Conservation (phyloP, 2,797 vertebrate species). For the Propithecus deckenii region DNA sequence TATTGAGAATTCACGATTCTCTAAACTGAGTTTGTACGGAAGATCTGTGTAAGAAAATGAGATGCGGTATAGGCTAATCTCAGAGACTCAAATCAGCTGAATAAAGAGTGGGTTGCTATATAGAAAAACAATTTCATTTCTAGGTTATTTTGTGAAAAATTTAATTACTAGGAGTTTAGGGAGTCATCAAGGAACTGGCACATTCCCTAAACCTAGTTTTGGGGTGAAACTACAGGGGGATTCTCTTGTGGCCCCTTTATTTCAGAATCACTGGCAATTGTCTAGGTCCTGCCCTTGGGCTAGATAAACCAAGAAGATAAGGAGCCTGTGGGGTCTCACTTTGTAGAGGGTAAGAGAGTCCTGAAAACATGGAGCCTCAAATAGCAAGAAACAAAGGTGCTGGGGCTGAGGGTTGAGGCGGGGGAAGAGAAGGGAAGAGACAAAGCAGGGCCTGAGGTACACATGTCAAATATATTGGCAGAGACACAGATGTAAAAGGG, state of each 20-base stretch:
- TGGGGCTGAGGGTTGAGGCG: no score
- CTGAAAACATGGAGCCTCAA: not conserved
- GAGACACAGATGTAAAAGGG: not conserved
- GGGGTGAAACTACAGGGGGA: not conserved
- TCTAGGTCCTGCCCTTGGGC: not conserved
- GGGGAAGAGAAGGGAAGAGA: not conserved
- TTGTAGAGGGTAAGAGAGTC: not conserved
- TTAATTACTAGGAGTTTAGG: not conserved
- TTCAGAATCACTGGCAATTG: not conserved
- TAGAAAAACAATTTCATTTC: not conserved
- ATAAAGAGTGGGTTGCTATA: not conserved
- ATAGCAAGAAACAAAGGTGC: not conserved
- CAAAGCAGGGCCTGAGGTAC: not conserved
- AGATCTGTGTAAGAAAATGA: not conserved
- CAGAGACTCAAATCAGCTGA: not conserved
- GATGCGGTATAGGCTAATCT: not conserved
- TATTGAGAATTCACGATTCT: not conserved
- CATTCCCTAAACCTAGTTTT: not conserved
- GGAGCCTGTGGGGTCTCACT: not conserved
- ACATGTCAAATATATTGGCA: rapidly evolving
- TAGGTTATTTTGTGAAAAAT: not conserved
- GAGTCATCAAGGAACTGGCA: not conserved
- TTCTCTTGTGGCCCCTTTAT: not conserved
- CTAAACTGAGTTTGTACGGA: not conserved
- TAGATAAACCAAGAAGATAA: not conserved